Evolutionary conservation across 2,797 vertebrate genomes (phyloP).

Genomic region (Lutjanus argentimaculatus): DNA sequence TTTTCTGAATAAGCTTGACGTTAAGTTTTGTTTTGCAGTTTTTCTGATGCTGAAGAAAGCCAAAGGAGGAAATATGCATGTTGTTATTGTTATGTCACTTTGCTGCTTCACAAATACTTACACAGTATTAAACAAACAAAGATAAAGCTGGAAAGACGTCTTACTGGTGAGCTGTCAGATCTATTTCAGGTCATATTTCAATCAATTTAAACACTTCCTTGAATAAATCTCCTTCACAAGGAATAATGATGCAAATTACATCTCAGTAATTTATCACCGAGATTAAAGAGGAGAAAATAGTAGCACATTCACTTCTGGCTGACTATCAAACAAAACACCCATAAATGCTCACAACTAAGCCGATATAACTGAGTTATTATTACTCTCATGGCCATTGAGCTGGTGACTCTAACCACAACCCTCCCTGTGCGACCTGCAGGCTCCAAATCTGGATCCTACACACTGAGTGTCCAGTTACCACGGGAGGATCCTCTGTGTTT

Average conservation of each 20-base stretch:
- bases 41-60: no score
- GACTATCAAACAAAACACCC: conserved; percentile 13
- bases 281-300: conserved; percentile 15
- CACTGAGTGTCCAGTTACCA: conserved; percentile 63
- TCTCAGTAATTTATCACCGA: background rate
- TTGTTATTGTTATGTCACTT: no score
- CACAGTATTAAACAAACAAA: background rate
- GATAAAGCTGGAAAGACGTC: background rate
- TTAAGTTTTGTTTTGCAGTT: no score
- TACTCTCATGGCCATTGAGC: conserved; percentile 45
- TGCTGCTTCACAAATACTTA: no score
- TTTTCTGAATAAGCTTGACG: no score
- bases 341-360: conserved; percentile 19
- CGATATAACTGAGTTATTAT: conserved; percentile 34
- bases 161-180: conserved; percentile 5
- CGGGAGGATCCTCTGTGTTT: conserved; percentile 60
- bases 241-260: conserved; percentile 9
- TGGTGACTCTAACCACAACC: conserved; percentile 59
- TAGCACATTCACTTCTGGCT: conserved; percentile 31
- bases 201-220: conserved; percentile 25
- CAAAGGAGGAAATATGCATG: no score
- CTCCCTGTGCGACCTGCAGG: conserved; percentile 50
- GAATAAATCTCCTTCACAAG: conserved; percentile 16
- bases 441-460: conserved; percentile 62
- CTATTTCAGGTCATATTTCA: conserved; percentile 35